Conservation (phyloP, 2,888 invertebrate genomes). For the Leptinotarsa rubiginosa region DNA sequence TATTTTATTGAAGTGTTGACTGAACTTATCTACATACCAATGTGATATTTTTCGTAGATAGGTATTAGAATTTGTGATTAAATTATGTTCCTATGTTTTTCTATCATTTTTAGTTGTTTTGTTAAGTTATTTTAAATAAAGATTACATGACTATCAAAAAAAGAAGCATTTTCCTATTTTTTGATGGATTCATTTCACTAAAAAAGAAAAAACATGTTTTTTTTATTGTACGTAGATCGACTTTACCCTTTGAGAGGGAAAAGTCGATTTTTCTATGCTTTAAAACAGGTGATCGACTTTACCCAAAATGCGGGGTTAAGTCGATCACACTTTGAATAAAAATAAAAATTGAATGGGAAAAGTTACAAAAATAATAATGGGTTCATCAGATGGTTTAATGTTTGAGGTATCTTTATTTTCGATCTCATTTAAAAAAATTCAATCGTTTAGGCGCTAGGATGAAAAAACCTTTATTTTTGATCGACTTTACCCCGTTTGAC, state of each 20-base stretch:
- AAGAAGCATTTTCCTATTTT: neutral
- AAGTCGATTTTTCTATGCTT: conserved; percentile 15
- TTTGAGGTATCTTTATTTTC: conserved; percentile 11
- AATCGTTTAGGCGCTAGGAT: too few species aligned
- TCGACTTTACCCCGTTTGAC: conserved; percentile 4
- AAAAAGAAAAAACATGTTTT: neutral
- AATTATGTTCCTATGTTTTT: neutral
- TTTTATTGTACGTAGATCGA: conserved; percentile 7
- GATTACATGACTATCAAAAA: too few species aligned
- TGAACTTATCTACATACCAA: neutral
- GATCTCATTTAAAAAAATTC: neutral
- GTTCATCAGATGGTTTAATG: neutral
- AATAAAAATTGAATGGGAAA: conserved; percentile 9
- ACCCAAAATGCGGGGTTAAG: too few species aligned
- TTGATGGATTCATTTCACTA: conserved; percentile 4
- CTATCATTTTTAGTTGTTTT: neutral
- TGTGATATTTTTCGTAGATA: neutral
- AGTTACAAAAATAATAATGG: neutral
- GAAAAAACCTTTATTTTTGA: conserved; percentile 11
- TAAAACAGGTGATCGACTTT: conserved; percentile 19
- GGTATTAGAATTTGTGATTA: conserved; percentile 2
- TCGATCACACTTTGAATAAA: conserved; percentile 12
- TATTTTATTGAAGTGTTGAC: neutral
- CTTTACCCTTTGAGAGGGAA: conserved; percentile 20
- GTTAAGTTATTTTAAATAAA: too few species aligned